Base-by-base conservation (phyloP, 2,797 vertebrate species). In the Rhinogobio ventralis region DNA sequence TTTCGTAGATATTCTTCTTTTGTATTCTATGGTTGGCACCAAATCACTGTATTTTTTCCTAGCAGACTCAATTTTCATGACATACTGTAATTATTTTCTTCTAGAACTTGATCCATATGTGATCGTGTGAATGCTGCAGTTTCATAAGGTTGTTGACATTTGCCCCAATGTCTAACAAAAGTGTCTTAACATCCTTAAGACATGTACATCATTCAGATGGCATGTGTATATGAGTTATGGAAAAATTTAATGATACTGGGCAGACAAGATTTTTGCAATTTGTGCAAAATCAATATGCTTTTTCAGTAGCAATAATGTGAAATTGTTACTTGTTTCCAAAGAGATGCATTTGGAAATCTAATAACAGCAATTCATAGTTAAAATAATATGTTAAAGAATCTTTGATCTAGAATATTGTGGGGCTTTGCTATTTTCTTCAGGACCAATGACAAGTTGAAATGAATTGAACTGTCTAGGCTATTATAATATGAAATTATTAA, bases 71-170 rank as follows among this genome's bases (percentile, higher is more conserved):
- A 46, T 79, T 64, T 64, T 42, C 57, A 78, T 62, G 75, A 23
- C 25, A 62, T 15, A 64, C 17, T 64, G 60, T 30, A n/a, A 67
- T 17, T 42, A 30, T 33, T 66, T 67, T 39, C 23, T 23, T 42
- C 30, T 25, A 28, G 1, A 73, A 84, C 28, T 25, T 51, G 10
- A 57, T 39, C 25, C 4, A 36, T 69, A 57, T 4, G 11, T 51
- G 68, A 79, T 46, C n/a, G n/a, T 86, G 36, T 28, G 25, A 62
- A 71, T 33, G 55, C 11, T 51, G 45, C 15, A 76, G 46, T 64
- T 60, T 33, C n/a, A 20, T 49, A 39, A 53, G 33, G 73, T 76
- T 79, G 42, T 67, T 82, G 74, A 30, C 74, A 79, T 73, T 36
- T 79, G 55, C 20, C 60, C 25, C 39, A 20, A 4, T 30, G n/a